phyloP scores from a whole-genome alignment of 1,140 invertebrate species.

The Neodiprion virginianus region DNA sequence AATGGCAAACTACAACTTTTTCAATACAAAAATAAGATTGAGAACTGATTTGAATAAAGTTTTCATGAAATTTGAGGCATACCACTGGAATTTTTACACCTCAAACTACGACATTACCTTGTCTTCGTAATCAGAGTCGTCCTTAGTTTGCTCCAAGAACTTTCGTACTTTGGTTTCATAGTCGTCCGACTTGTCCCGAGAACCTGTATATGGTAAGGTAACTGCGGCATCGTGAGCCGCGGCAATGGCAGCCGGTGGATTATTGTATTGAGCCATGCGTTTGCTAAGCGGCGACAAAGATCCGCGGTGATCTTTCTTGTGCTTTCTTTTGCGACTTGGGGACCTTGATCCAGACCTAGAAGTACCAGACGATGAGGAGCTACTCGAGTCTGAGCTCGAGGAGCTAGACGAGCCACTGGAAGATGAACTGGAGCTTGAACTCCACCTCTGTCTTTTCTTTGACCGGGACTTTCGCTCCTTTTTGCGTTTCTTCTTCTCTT shows the following conservation, averaged over 20 bases:
- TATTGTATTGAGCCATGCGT: conserved; percentile 71
- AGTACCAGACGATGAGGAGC: conserved; percentile 66
- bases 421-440: conserved; percentile 68
- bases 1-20: no score
- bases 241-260: conserved; percentile 56
- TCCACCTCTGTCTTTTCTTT: conserved; percentile 71
- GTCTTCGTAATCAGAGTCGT: conserved; percentile 83
- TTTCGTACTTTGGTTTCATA: conserved; percentile 78
- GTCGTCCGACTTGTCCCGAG: conserved; percentile 63
- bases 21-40: no score
- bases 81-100: background rate
- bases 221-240: conserved; percentile 67
- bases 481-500: conserved; percentile 77
- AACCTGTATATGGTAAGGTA: conserved; percentile 61
- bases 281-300: conserved; percentile 82
- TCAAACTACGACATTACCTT: conserved; percentile 59
- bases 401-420: conserved; percentile 69
- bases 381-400: conserved; percentile 63
- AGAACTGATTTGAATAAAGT: no score
- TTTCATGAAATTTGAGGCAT: background rate
- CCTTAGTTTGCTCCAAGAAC: conserved; percentile 79
- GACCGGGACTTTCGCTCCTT: conserved; percentile 75
- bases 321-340: conserved; percentile 69
- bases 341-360: conserved; percentile 68
- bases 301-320: conserved; percentile 70